Base-by-base conservation (phyloP, 1,140 invertebrate genomes). In the Pararge aegeria region DNA sequence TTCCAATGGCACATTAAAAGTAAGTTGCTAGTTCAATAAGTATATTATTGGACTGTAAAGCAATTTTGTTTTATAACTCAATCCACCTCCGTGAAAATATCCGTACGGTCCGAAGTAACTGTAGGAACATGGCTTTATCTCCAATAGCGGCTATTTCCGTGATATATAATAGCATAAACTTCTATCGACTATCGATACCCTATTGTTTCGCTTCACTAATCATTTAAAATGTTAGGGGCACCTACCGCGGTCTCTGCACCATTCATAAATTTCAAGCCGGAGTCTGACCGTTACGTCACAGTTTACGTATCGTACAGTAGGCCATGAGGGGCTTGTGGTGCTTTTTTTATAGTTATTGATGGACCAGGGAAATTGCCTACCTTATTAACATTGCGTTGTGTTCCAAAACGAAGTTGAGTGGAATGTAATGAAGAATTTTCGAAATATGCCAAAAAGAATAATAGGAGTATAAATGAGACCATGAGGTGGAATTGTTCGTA, bases 181-280 rank as follows among this genome's bases (percentile, higher is more conserved):
- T 68, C 46, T 68, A 66, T 70, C 65, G 68, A 61, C 15, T 42
- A 61, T 68, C 46, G 59, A 61, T 64, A 66, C 37, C 38, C 58
- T 37, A 65, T 58, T 61, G 61, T 69, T 58, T 69, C 66, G 38
- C 56, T 55, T 53, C 72, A 66, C 73, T 77, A 80, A 62, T 64
- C 57, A 73, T 72, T 61, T 65, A 70, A 65, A 68, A 71, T 68
- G 69, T 60, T 66, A 62, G 61, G 42, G 51, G 68, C 63, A 75
- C 81, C 74, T 78, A 83, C 79, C 74, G 78, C 78, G 65, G 55
- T 69, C 60, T 55, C 55, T 54, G 64, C 68, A 57, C 66, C 76
- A 77, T 78, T 80, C 73, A 82, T 86, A 86, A 82, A 78, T 70
- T 71, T 68, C 55, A 57, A 42, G 52, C 55, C 61, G 46, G 49